Base-by-base conservation (phyloP, 2,888 invertebrate species). In the Alcis repandata region DNA sequence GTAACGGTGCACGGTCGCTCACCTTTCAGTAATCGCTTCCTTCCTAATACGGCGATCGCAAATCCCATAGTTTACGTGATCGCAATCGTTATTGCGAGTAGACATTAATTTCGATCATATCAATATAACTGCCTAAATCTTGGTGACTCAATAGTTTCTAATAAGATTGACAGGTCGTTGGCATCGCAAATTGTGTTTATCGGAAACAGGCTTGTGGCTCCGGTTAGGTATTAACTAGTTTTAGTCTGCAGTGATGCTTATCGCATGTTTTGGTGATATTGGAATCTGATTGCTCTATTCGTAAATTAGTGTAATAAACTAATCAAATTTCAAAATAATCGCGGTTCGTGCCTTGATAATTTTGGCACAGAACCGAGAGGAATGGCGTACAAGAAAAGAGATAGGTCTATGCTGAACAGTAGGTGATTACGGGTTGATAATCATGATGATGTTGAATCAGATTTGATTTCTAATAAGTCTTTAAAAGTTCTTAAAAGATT, bases 11-110 rank as follows among this genome's bases (percentile, higher is more conserved):
- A 72, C 73, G 92, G 92, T 92, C 91, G 83, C 76, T 88, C 84
- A 92, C 92, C 93, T 88, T 86, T 82, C 85, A 85, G 84, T 90
- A 91, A 92, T 91, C 85, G 86, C 85, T 89, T 88, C 89, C 91
- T 89, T 89, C 93, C 91, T 91, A 88, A 89, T 86, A 85, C 81
- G 86, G 74, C 79, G 74, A 79, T 78, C 81, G 84, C 88, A 80
- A 88, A 91, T 91, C 89, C 88, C 81, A 77, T 82, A 68, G 65
- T 77, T 82, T 79, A 87, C 91, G 89, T 90, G 91, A 89, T 84
- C 78, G 82, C 77, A 87, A 90, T 90, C 72, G 72, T 74, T 77
- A 84, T 80, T 63, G 36, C 27, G 43, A 61, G 33, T 45, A 7
- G 32, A 45, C 43, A 13, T 43, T 56, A 32, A 54, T 46, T 49